Percentiles rank a stretch among this genome's conserved stretches.
phyloP scores from a whole-genome alignment of 2,113 vertebrate genomes.

The Eulemur rufifrons region DNA sequence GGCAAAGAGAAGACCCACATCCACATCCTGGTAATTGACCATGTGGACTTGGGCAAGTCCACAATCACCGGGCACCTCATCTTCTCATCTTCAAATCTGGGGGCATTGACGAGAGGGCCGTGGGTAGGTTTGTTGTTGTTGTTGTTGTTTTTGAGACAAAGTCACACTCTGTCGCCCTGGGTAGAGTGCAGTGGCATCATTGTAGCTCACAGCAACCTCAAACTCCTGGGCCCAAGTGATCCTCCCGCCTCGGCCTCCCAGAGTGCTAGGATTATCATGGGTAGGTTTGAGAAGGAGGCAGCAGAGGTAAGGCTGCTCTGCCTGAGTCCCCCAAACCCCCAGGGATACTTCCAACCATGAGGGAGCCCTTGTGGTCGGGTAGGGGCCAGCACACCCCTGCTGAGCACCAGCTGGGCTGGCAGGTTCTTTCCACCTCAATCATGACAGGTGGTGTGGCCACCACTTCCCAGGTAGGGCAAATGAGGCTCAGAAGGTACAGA shows the following conservation, averaged over 20 bases:
- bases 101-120: conserved; percentile 66
- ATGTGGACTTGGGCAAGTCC: conserved; percentile 71
- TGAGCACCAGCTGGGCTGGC: neutral
- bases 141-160: too few relatives aligned
- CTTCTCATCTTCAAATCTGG: conserved; percentile 53
- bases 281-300: conserved; percentile 72
- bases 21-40: conserved; percentile 51
- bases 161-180: too few relatives aligned
- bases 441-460: neutral
- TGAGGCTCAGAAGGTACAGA: neutral
- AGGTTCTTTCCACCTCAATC: neutral
- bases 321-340: neutral
- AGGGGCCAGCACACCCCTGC: neutral
- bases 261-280: neutral
- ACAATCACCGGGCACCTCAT: conserved; percentile 72
- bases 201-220: too few relatives aligned
- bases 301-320: conserved; percentile 51
- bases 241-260: too few relatives aligned
- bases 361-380: too few relatives aligned
- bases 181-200: too few relatives aligned
- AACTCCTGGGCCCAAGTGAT: too few relatives aligned
- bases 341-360: neutral
- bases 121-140: conserved; percentile 27
- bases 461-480: neutral
- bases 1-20: conserved; percentile 72